Conservation (phyloP, 2,888 invertebrate genomes). For the Allygus modestus region DNA sequence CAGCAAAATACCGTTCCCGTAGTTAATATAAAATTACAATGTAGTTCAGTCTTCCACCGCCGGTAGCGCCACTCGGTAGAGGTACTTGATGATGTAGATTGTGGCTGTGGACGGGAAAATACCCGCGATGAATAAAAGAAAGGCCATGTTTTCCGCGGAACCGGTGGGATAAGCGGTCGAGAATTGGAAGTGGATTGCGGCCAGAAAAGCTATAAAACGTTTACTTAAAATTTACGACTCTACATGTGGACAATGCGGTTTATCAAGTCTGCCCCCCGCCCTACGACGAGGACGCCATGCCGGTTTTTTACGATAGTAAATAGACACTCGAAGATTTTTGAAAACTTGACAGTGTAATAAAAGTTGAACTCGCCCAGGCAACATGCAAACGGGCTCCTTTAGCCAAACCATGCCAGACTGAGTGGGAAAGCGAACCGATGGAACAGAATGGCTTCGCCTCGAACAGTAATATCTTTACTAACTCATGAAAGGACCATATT, state of each 20-base stretch:
- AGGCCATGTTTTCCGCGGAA: constrained; percentile 19
- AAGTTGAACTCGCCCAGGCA: no score
- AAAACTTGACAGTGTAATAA: no score
- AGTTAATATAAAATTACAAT: neutral
- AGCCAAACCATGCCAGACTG: no score
- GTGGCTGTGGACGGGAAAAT: constrained; percentile 6
- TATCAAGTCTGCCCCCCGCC: neutral
- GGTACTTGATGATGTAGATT: neutral
- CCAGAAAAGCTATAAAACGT: constrained; percentile 37
- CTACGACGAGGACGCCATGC: neutral
- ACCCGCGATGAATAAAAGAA: constrained; percentile 29
- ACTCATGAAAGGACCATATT: no score
- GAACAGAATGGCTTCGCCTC: no score
- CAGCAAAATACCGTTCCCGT: neutral
- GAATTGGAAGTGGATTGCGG: constrained; percentile 20
- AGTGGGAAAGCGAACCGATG: no score
- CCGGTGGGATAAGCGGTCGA: constrained; percentile 4
- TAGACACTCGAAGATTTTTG: no score
- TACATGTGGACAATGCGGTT: neutral
- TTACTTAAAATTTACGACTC: constrained; percentile 31
- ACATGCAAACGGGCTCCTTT: no score
- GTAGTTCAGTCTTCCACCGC: neutral
- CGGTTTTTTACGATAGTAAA: no score
- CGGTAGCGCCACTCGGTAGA: neutral
- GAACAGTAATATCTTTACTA: no score